Percentiles rank a stretch among this genome's conserved stretches.
Conservation (phyloP, 1,140 invertebrate genomes). For the Rhopalosiphum padi region DNA sequence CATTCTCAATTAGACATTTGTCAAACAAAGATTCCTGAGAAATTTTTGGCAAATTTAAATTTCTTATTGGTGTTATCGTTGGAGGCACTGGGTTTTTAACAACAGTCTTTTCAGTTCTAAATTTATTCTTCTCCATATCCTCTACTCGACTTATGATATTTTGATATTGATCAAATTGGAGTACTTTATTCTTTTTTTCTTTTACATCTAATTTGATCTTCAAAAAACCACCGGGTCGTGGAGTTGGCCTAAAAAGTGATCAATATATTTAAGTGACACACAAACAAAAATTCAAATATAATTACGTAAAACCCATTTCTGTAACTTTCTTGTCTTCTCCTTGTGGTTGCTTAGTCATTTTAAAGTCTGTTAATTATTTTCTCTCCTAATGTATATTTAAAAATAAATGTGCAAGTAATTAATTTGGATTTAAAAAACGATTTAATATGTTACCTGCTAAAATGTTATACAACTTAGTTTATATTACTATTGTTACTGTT, state of each 20-base stretch:
- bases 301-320: not conserved
- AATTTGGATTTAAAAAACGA: not conserved
- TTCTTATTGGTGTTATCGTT: constrained; percentile 27
- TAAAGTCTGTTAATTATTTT: not conserved
- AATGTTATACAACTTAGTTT: not conserved
- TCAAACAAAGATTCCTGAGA: constrained; percentile 50
- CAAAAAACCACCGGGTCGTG: not conserved
- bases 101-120: not conserved
- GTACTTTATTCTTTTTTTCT: constrained; percentile 6
- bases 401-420: not conserved
- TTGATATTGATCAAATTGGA: not conserved
- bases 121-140: constrained; percentile 38
- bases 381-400: not conserved
- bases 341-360: not conserved
- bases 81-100: not conserved
- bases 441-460: not conserved
- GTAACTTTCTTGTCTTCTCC: not conserved
- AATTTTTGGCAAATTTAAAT: constrained; percentile 48
- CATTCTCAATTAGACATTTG: constrained; percentile 42
- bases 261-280: not conserved
- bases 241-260: not conserved
- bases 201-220: constrained; percentile 34
- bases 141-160: constrained; percentile 28
- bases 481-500: not conserved
- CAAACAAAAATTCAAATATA: not conserved